Percentiles rank a stretch among this genome's conserved stretches.
These are phyloP conservation scores for Montipora cactus DNA, from an alignment of 64 coral and sea anemone species.

Conservation along the genomic window DNA sequence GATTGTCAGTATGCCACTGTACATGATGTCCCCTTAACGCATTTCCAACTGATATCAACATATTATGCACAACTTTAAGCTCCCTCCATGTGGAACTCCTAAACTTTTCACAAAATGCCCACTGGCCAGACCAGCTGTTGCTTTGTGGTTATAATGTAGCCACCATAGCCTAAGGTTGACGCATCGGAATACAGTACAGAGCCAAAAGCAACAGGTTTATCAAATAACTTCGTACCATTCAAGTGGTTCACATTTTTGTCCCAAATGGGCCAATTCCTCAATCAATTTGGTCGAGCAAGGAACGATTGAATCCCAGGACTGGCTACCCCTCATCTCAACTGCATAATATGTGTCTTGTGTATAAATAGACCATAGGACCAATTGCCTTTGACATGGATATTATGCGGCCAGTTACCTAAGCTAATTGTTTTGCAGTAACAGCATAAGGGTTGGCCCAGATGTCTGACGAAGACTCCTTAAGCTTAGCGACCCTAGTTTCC, in stretches of 20 bases:
- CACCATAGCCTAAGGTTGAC: slow-evolving; percentile 24
- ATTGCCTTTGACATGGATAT: slow-evolving; percentile 50
- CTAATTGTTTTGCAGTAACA: slow-evolving; percentile 4
- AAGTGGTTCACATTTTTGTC: slow-evolving; percentile 19
- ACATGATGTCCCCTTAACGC: slow-evolving; percentile 39
- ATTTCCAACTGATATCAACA: slow-evolving; percentile 40
- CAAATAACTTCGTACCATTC: slow-evolving; percentile 31
- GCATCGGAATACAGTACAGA: slow-evolving; percentile 31
- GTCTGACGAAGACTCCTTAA: slow-evolving; percentile 2
- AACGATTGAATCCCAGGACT: slow-evolving; percentile 14
- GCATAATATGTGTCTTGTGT: slow-evolving; percentile 59
- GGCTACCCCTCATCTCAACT: not conserved
- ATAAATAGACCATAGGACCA: slow-evolving; percentile 19
- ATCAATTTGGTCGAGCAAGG: slow-evolving; percentile 25
- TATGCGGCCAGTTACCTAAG: slow-evolving; percentile 30
- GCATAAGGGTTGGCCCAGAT: slow-evolving; percentile 3
- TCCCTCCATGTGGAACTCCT: slow-evolving; percentile 48
- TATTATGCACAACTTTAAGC: slow-evolving; percentile 46
- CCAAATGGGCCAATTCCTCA: slow-evolving; percentile 40
- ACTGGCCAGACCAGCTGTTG: not conserved
- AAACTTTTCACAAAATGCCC: slow-evolving; percentile 4
- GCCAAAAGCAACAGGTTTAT: not conserved
- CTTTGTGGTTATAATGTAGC: not conserved
- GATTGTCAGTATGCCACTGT: slow-evolving; percentile 58
- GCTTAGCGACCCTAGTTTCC: slow-evolving; percentile 26